Base-by-base conservation (phyloP, 1,140 invertebrate species). In the Aphis gossypii region DNA sequence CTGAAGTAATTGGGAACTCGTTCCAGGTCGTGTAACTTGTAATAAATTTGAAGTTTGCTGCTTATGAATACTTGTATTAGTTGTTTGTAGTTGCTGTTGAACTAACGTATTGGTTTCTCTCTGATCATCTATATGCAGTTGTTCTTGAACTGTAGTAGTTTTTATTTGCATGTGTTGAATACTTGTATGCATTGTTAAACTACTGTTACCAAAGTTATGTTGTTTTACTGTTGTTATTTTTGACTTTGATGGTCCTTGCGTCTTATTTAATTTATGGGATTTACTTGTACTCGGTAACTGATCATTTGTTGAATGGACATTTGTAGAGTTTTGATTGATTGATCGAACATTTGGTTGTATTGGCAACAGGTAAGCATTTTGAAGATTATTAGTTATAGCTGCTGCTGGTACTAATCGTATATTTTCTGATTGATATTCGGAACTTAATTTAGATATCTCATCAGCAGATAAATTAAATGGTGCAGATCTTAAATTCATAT, bases 161-260 rank as follows among this genome's bases (percentile, higher is more conserved):
- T 76, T 76, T n/a, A 76, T 76, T 76, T 76, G 60, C 30, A 76
- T 76, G n/a, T 76, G 60, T 76, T 76, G 60, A 76, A 76, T 76
- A 76, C 60, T 76, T 76, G 60, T 18, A 76, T 76, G 30, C 60
- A 76, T 76, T 76, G 30, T 76, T 76, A 76, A 35, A 35, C 14
- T 76, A 76, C 60, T 76, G 5, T 76, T 76, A 76, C 60, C 60
- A 76, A 76, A 76, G 60, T 76, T 76, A 6, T 76, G 30, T n/a
- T 76, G 60, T 76, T 76, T 76, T n/a, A 14, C 60, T n/a, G 30
- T n/a, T 76, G 60, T 76, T 18, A 18, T 76, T 76, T 76, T 76
- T 18, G 60, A 76, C n/a, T 76, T 76, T 6, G 60, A 18, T 76
- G 14, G 30, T 14, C 14, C 60, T n/a, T 18, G 60, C 0, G 30